phyloP scores from a whole-genome alignment of 2,797 vertebrate genomes.

The Anabas testudineus region DNA sequence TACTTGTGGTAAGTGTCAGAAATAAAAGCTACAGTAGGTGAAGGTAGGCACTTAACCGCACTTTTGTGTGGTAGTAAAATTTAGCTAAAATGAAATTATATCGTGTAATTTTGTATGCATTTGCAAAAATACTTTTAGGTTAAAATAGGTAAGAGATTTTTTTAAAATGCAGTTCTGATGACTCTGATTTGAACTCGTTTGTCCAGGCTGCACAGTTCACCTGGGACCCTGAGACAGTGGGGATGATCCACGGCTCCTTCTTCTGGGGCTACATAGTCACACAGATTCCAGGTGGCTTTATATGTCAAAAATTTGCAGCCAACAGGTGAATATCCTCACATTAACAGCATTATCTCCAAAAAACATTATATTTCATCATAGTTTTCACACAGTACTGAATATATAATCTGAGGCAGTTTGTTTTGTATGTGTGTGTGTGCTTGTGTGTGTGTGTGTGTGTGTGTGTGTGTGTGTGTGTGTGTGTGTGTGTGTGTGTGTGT shows the following conservation, averaged over 20 bases:
- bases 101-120: background rate
- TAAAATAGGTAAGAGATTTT: no score
- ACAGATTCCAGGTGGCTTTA: slow-evolving; percentile 95
- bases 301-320: slow-evolving; percentile 88
- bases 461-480: slow-evolving; percentile 38
- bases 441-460: slow-evolving; percentile 48
- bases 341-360: background rate
- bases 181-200: slow-evolving; percentile 13
- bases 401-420: slow-evolving; percentile 8
- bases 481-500: slow-evolving; percentile 44
- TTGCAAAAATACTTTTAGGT: no score
- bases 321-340: slow-evolving; percentile 85
- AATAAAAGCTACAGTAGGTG: background rate
- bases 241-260: slow-evolving; percentile 95
- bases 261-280: slow-evolving; percentile 98
- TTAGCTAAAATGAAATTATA: no score
- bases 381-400: background rate
- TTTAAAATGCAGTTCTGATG: background rate
- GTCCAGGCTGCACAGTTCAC: slow-evolving; percentile 90
- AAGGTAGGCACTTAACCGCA: no score
- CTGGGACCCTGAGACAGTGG: slow-evolving; percentile 96
- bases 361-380: background rate
- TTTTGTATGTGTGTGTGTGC: no score
- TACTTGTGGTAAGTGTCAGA: slow-evolving; percentile 86
- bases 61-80: no score